Percentiles rank a stretch among this genome's conserved stretches.
phyloP scores from a whole-genome alignment of 2,113 vertebrate genomes.

The Chinchilla lanigera region DNA sequence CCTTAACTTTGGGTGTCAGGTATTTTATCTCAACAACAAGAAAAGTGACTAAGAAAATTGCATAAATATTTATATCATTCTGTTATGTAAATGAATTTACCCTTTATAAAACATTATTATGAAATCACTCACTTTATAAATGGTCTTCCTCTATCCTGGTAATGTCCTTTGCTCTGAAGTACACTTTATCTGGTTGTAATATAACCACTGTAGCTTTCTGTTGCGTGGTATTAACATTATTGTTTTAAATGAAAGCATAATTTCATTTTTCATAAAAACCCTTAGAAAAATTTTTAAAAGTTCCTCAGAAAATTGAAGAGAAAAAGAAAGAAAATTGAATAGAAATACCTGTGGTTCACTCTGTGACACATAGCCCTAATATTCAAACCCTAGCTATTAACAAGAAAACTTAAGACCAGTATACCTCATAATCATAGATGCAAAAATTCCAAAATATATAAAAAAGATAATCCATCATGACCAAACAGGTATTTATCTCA shows the following conservation, averaged over 20 bases:
- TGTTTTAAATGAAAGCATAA: not conserved
- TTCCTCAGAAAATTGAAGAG: not conserved
- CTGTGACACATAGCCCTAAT: not conserved
- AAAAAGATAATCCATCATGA: not conserved
- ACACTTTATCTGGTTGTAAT: not conserved
- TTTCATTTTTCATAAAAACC: not conserved
- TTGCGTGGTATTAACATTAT: not conserved
- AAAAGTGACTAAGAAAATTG: not conserved
- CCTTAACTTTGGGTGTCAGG: not conserved
- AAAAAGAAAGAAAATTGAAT: not conserved
- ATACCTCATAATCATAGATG: not conserved
- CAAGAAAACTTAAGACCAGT: not conserved
- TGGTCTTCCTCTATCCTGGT: not conserved
- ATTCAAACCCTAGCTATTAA: not conserved
- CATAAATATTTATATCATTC: conserved; percentile 40
- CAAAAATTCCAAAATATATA: not conserved
- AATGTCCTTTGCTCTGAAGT: conserved; percentile 11
- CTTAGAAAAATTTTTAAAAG: not conserved
- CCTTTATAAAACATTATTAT: not conserved
- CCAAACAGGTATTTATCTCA: not conserved
- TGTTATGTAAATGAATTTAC: conserved; percentile 18
- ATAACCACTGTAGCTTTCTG: conserved; percentile 13
- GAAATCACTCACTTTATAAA: conserved; percentile 25
- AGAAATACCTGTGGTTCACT: not conserved
- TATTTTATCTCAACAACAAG: not conserved